A percentile compares a stretch with the other conserved stretches of the same genome.
Conservation (phyloP, 2,888 invertebrate species). For the Emmelina monodactyla region DNA sequence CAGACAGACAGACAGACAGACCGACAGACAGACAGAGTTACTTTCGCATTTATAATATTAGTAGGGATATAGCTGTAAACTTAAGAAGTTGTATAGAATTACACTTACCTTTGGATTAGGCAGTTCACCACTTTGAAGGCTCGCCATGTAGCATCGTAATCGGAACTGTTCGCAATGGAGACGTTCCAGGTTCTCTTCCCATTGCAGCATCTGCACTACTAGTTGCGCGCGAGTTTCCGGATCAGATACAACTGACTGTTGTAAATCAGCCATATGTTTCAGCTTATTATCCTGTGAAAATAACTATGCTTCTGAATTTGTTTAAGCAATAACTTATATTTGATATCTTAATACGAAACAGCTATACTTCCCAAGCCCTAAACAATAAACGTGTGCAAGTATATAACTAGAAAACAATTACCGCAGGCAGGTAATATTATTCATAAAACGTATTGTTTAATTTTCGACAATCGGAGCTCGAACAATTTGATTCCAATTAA, state of each 20-base stretch:
- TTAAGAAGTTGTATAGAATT: not conserved
- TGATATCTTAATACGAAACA: no score
- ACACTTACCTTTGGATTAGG: conserved; percentile 92
- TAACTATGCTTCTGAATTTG: no score
- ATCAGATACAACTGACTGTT: conserved; percentile 95
- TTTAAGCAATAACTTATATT: no score
- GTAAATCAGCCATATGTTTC: conserved; percentile 98
- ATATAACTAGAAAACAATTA: no score
- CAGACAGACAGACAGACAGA: no score
- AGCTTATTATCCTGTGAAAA: conserved; percentile 87
- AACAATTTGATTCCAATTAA: no score
- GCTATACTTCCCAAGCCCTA: no score
- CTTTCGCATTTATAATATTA: not conserved
- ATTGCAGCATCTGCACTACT: conserved; percentile 91
- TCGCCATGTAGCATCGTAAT: conserved; percentile 95
- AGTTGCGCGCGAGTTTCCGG: conserved; percentile 91
- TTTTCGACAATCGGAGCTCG: no score
- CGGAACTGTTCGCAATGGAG: conserved; percentile 97
- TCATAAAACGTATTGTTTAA: no score
- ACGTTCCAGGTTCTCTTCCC: conserved; percentile 96
- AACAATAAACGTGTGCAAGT: no score
- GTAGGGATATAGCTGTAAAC: not conserved
- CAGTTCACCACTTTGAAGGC: conserved; percentile 92
- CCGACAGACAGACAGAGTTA: no score
- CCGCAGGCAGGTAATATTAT: no score